Conservation (phyloP, 1,140 invertebrate genomes). For the Cepaea nemoralis region DNA sequence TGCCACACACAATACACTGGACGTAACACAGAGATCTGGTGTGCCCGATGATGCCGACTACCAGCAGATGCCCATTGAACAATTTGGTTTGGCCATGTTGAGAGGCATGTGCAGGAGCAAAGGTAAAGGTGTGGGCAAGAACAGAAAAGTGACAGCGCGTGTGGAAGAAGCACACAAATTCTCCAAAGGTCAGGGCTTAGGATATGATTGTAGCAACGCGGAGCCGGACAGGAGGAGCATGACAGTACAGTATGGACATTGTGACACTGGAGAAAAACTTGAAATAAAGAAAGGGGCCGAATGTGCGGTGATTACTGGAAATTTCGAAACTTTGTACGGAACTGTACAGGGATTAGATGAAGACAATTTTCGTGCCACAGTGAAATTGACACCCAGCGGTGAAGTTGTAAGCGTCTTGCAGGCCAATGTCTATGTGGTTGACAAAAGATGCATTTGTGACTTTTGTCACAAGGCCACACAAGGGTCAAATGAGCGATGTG, state of each 20-base stretch:
- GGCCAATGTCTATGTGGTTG: constrained; percentile 82
- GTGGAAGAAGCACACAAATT: constrained; percentile 78
- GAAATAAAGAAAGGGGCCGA: constrained; percentile 62
- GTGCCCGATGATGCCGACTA: constrained; percentile 79
- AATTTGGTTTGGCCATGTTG: constrained; percentile 92
- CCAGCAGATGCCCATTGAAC: constrained; percentile 87
- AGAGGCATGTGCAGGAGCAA: constrained; percentile 98
- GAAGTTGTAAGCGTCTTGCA: constrained; percentile 82
- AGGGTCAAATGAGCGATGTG: no score
- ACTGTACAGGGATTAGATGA: constrained; percentile 88
- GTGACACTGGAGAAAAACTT: constrained; percentile 52
- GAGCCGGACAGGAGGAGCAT: constrained; percentile 33
- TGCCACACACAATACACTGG: constrained; percentile 73
- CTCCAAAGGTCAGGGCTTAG: constrained; percentile 92
- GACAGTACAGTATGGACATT: constrained; percentile 40
- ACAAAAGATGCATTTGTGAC: no score
- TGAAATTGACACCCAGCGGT: constrained; percentile 83
- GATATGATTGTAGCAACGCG: constrained; percentile 77
- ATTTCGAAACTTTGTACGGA: constrained; percentile 84
- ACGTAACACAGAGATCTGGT: constrained; percentile 72
- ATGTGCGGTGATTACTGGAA: constrained; percentile 68
- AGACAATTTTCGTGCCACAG: constrained; percentile 83
- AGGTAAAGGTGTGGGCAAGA: constrained; percentile 79
- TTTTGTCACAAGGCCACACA: no score
- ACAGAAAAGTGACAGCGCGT: constrained; percentile 74